These are phyloP conservation scores for Pogonocichla stellata DNA, from an alignment of 2,113 vertebrate species.

Conservation along the genomic window DNA sequence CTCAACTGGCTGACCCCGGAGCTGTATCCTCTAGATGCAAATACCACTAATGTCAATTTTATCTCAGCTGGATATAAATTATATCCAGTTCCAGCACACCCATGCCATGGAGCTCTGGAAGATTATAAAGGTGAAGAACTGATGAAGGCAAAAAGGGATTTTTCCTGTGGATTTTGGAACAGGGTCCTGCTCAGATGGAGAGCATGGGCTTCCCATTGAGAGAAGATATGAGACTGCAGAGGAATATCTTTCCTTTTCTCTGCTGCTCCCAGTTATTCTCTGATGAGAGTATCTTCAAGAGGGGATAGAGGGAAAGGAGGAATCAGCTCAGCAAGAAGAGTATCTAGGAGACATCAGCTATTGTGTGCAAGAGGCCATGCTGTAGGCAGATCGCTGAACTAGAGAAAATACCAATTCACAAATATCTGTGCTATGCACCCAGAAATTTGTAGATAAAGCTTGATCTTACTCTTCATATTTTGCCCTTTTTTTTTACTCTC, in stretches of 20 bases:
- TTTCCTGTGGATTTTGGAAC: background rate
- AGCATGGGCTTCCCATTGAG: fast-evolving
- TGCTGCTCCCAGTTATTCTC: background rate
- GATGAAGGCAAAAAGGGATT: background rate
- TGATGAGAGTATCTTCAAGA: background rate
- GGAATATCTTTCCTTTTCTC: background rate
- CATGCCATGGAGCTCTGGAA: background rate
- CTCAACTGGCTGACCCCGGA: background rate
- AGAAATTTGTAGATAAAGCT: background rate
- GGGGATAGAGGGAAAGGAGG: background rate
- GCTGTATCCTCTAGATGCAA: background rate
- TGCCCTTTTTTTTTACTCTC: fast-evolving
- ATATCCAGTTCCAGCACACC: background rate
- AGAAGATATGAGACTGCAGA: background rate
- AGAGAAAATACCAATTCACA: background rate
- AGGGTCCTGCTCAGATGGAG: background rate
- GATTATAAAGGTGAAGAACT: background rate
- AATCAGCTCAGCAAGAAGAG: background rate
- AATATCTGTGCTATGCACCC: fast-evolving
- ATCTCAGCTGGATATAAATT: background rate
- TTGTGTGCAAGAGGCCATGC: background rate
- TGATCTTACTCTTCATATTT: fast-evolving
- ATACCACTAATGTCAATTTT: background rate
- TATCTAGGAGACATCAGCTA: background rate
- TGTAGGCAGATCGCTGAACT: background rate